Evolutionary conservation across 2,797 vertebrate species (phyloP), one percentile per base, ranked within the genome.

Genomic region (Chanos chanos): DNA sequence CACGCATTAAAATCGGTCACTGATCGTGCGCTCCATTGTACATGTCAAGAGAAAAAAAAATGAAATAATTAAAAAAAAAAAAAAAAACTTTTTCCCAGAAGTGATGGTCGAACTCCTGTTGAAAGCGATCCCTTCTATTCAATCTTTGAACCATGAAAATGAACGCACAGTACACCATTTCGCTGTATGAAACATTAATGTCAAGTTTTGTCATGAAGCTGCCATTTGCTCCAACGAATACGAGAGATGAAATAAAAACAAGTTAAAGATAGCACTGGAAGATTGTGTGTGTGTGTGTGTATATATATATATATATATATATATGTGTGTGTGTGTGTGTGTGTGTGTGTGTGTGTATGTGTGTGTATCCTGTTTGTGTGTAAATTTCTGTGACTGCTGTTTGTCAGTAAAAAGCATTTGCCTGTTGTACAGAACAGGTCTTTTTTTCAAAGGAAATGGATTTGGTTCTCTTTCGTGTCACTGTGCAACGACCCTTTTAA

Each of bases 141-240:
- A 55, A 63, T 64, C 80, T 62, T 68, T 81, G 73, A 85, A 81
- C 66, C 74, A 4, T 82, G 80, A 83, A 85, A 85, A 80, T 80
- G 74, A 72, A 73, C 57, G 78, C 68, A 67, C 21, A n/a, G 64
- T 76, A 76, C 3, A 25, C 76, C 50, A 74, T 81, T 83, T 81
- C 41, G 31, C 4, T 18, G 21, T 63, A 83, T 85, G 68, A 86
- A 87, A 64, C 79, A 84, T 88, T 87, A 61, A 86, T 83, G 61
- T 4, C 0, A 56, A 25, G 58, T 50, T 70, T n/a, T 78, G 78
- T 70, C 77, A 77, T 51, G 74, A 79, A 74, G 83, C 72, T 54
- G 75, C 73, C 68, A 77, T 82, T 75, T 39, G 43, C 53, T 65
- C 60, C 36, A 48, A 18, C 44, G 48, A 55, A 58, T 71, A 61